Evolutionary conservation across 1,140 invertebrate genomes (phyloP), one percentile per base, ranked within the genome.

Genomic region (Geopemphigus sp.): DNA sequence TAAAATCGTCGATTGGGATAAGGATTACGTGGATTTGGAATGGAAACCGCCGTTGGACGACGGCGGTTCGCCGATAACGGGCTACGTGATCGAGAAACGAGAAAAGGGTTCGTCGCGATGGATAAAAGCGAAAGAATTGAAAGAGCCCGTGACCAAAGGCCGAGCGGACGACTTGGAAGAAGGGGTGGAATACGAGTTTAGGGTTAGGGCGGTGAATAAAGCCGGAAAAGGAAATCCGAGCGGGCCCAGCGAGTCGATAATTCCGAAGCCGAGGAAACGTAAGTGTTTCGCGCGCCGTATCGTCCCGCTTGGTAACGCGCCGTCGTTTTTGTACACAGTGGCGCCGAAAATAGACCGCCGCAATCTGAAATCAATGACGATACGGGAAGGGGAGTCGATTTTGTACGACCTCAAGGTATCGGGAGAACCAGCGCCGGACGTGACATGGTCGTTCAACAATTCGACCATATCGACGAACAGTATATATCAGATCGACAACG

Each of bases 21-120:
- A 95, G 84, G 94, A 97, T 87, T 92, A 93, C 84, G 94, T 97
- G 81, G 95, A 97, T 83, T 89, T 98, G 81, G 92, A 92, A 87
- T 98, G 96, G 96, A 90, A 90, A 83, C 92, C 94, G 84, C 95
- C 96, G 73, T 85, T 91, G 70, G 93, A 91, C 64, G 95, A 97
- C 87, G 95, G 95, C 83, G 95, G 95, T 73, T 92, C 95, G 81
- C 96, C 96, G 83, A 93, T 98, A 86, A 94, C 92, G 82, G 94
- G 93, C 63, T 98, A 98, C 84, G 87, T 97, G 64, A 92, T 98
- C 83, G 96, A 99, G 86, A 98, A 97, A 87, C 90, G 93, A 59
- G 94, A 97, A 84, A 95, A 96, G 83, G 94, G 94, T 84, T 89
- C 90, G 83, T 89, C 93, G 80, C 91, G 92, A 84, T 94, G 96